Evolutionary conservation across 2,113 vertebrate species (phyloP).

Genomic region (Nasalis larvatus): DNA sequence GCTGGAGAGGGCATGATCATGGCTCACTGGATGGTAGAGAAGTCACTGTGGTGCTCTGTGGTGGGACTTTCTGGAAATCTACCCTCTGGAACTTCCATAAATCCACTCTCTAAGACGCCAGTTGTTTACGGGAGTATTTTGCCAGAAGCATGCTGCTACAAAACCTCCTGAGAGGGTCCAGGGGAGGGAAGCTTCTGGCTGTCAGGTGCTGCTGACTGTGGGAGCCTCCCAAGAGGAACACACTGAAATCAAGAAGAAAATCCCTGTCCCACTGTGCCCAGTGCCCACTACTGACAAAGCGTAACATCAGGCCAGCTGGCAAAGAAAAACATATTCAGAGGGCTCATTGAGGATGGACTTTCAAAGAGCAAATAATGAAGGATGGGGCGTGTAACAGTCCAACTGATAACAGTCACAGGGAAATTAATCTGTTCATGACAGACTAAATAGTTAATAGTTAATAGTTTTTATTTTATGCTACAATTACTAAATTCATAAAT

Average conservation of each 20-base stretch:
- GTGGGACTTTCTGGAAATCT: background rate
- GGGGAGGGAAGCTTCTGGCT: background rate
- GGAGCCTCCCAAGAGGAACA: background rate
- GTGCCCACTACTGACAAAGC: background rate
- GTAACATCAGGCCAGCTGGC: background rate
- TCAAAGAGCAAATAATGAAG: background rate
- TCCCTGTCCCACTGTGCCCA: background rate
- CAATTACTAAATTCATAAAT: slow-evolving; percentile 18
- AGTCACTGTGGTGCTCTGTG: background rate
- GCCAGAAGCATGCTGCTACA: background rate
- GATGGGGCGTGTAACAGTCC: background rate
- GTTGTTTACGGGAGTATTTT: background rate
- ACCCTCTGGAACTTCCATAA: background rate
- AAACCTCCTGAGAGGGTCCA: background rate
- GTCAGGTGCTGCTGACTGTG: background rate
- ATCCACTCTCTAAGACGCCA: background rate
- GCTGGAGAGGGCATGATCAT: background rate
- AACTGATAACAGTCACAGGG: background rate
- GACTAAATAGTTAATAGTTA: background rate
- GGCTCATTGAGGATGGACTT: background rate
- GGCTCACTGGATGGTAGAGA: background rate
- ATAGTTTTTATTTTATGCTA: background rate
- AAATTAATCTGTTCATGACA: background rate
- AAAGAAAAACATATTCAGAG: background rate
- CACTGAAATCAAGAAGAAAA: too few species aligned